Evolutionary conservation across 1,140 invertebrate genomes (phyloP).

Genomic region (Oryzaephilus surinamensis): DNA sequence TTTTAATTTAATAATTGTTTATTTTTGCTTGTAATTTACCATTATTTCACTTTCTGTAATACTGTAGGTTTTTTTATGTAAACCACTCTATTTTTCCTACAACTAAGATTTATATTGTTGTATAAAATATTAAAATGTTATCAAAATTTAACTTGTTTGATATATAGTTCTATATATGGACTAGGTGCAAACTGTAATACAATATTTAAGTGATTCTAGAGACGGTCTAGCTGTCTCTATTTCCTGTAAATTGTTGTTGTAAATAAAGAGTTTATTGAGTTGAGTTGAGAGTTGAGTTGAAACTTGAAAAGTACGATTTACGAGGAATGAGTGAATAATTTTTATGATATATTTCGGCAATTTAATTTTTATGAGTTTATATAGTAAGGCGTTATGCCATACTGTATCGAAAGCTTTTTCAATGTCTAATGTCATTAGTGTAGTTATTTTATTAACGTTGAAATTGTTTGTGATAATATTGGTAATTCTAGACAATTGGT

Average conservation of each 20-base stretch:
- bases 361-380: constrained; percentile 20
- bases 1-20: too few species aligned
- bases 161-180: too few species aligned
- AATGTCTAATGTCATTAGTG: not conserved
- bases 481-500: constrained; percentile 5
- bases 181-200: too few species aligned
- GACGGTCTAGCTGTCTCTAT: too few species aligned
- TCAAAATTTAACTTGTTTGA: too few species aligned
- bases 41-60: too few species aligned
- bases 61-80: not conserved
- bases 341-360: constrained; percentile 15
- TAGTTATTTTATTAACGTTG: not conserved
- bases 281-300: too few species aligned
- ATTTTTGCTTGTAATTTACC: too few species aligned
- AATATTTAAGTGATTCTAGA: too few species aligned
- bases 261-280: too few species aligned
- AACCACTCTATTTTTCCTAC: not conserved
- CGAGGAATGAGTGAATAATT: constrained; percentile 20
- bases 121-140: too few species aligned
- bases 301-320: constrained; percentile 20
- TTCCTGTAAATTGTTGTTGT: too few species aligned
- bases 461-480: not conserved
- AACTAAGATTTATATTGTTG: not conserved
- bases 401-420: constrained; percentile 28
- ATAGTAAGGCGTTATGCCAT: constrained; percentile 25